phyloP scores from a whole-genome alignment of 2,113 vertebrate genomes.

The Leptobrachium leishanense region DNA sequence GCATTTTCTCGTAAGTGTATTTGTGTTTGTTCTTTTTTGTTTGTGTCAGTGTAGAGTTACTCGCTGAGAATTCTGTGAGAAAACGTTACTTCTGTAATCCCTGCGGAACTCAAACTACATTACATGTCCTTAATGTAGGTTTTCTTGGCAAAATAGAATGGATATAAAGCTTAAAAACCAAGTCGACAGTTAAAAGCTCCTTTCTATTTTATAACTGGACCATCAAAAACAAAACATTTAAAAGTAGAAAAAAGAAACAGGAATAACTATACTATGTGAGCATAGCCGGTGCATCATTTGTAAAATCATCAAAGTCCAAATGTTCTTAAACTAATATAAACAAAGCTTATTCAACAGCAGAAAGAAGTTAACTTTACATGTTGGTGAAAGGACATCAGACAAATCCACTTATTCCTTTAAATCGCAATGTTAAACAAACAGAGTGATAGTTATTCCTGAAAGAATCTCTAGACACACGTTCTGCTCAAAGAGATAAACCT shows the following conservation, averaged over 20 bases:
- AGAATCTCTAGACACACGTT: too few relatives aligned
- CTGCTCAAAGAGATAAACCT: too few relatives aligned
- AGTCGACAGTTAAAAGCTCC: constrained; percentile 58
- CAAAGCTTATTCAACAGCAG: constrained; percentile 53
- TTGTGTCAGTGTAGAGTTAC: constrained; percentile 53
- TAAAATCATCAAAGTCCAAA: constrained; percentile 51
- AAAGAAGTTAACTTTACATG: not conserved
- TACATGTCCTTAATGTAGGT: constrained; percentile 51
- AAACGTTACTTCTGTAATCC: constrained; percentile 58
- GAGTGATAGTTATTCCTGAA: too few relatives aligned
- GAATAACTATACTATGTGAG: constrained; percentile 41
- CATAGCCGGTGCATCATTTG: too few relatives aligned
- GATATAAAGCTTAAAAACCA: constrained; percentile 56
- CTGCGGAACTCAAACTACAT: constrained; percentile 51
- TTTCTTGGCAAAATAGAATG: constrained; percentile 55
- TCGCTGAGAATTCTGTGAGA: constrained; percentile 54
- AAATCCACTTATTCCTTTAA: not conserved
- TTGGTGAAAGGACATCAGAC: not conserved
- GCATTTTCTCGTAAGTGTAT: constrained; percentile 41
- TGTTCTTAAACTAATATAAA: constrained; percentile 59
- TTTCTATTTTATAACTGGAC: constrained; percentile 57
- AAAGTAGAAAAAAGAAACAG: constrained; percentile 48
- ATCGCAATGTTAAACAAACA: not conserved
- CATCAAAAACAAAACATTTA: constrained; percentile 45
- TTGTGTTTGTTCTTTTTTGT: constrained; percentile 49